These are phyloP conservation scores for Doris montereyensis DNA, from an alignment of 2,888 invertebrate genomes.

Conservation along the genomic window DNA sequence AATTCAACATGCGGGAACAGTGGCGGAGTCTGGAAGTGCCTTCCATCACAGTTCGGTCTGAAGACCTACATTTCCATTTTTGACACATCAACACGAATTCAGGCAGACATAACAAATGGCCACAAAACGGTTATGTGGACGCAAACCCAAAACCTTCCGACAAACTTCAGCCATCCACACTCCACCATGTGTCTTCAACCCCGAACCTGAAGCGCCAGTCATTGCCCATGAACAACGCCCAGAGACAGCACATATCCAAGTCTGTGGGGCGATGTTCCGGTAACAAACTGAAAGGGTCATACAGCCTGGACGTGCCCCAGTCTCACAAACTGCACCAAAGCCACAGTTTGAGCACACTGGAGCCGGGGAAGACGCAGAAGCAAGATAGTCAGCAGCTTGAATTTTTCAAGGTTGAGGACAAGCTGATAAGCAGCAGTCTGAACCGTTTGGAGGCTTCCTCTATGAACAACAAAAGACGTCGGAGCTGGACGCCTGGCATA, in stretches of 20 bases:
- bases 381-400: background rate
- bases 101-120: background rate
- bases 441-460: background rate
- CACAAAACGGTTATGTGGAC: background rate
- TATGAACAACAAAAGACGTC: background rate
- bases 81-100: background rate
- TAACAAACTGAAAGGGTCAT: background rate
- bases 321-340: background rate
- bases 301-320: conserved; percentile 1
- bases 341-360: background rate
- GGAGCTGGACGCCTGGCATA: background rate
- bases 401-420: background rate
- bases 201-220: too few relatives aligned
- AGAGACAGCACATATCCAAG: background rate
- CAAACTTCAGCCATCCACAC: too few relatives aligned
- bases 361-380: background rate
- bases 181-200: too few relatives aligned
- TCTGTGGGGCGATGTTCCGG: background rate
- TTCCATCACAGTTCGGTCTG: background rate
- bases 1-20: background rate
- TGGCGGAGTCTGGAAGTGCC: background rate
- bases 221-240: too few relatives aligned
- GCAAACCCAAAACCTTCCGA: background rate
- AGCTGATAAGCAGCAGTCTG: background rate
- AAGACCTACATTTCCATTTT: background rate